Percentiles rank a stretch among this genome's conserved stretches.
Conservation (phyloP, 64 coral and sea anemone species). For the Montipora foliosa region DNA sequence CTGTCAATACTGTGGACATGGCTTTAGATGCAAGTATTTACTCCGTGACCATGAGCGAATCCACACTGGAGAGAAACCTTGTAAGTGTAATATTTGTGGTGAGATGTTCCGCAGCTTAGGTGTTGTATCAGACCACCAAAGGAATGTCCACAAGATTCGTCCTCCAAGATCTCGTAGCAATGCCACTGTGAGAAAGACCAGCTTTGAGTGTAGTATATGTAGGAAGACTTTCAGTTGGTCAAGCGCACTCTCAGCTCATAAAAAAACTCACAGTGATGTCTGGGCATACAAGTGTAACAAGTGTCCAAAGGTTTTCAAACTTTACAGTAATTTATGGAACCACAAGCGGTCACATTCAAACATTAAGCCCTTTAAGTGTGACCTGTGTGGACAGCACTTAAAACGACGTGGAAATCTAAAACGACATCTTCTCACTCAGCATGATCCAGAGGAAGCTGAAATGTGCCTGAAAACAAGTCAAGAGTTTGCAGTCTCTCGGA, state of each 20-base stretch:
- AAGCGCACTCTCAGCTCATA: slow-evolving; percentile 20
- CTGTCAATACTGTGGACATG: slow-evolving; percentile 42
- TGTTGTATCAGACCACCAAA: not conserved
- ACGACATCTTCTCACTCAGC: slow-evolving; percentile 26
- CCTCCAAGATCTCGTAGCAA: not conserved
- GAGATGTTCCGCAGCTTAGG: not conserved
- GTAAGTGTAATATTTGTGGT: slow-evolving; percentile 7
- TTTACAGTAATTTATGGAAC: slow-evolving; percentile 18
- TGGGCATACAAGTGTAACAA: slow-evolving; percentile 2
- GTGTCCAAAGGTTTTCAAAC: slow-evolving; percentile 26
- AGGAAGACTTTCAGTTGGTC: slow-evolving; percentile 26
- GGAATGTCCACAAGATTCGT: not conserved
- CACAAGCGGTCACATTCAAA: slow-evolving; percentile 14
- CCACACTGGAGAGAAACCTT: slow-evolving; percentile 49
- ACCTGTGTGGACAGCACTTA: slow-evolving; percentile 28
- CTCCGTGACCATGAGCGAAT: slow-evolving; percentile 26
- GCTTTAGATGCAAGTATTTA: not conserved
- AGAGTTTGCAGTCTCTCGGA: not conserved
- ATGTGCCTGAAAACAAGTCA: slow-evolving; percentile 39
- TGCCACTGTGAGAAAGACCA: not conserved
- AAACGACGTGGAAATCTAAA: slow-evolving; percentile 30
- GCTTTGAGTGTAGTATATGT: slow-evolving; percentile 17
- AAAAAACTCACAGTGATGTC: slow-evolving; percentile 8
- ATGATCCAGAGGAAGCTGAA: slow-evolving; percentile 29
- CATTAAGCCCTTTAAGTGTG: slow-evolving; percentile 35